A percentile compares a stretch with the other conserved stretches of the same genome.
These are phyloP conservation scores for Murina feae DNA, from an alignment of 2,113 vertebrate species.

Conservation along the genomic window DNA sequence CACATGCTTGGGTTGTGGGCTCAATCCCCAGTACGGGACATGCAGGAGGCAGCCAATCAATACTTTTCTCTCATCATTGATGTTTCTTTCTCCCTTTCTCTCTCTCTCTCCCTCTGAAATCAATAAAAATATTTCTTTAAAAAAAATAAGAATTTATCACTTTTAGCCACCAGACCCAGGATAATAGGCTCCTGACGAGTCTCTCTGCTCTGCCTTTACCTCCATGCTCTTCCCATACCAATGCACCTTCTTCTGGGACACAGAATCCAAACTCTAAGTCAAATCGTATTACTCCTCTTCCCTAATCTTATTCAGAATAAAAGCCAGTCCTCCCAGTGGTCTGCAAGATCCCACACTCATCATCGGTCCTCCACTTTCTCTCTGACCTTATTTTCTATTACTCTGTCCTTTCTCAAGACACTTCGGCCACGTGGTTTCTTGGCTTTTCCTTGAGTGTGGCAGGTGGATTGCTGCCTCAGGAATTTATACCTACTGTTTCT, in stretches of 20 bases:
- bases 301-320: background rate
- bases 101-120: no score
- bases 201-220: background rate
- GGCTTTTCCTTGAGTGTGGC: background rate
- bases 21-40: no score
- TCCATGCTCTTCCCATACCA: rapidly evolving
- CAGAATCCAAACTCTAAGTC: background rate
- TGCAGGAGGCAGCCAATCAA: no score
- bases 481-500: background rate
- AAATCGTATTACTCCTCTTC: background rate
- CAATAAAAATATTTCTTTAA: background rate
- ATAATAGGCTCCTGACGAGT: background rate
- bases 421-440: background rate
- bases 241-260: background rate
- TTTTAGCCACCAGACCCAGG: background rate
- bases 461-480: background rate
- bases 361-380: rapidly evolving
- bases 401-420: background rate
- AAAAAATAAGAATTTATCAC: background rate
- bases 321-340: background rate
- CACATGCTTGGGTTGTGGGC: no score
- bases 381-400: background rate
- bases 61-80: no score
- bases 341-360: rapidly evolving
- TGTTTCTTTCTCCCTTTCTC: no score